A percentile compares a stretch with the other conserved stretches of the same genome.
phyloP scores from a whole-genome alignment of 2,888 invertebrate species.

The Polydrusus tereticollis region DNA sequence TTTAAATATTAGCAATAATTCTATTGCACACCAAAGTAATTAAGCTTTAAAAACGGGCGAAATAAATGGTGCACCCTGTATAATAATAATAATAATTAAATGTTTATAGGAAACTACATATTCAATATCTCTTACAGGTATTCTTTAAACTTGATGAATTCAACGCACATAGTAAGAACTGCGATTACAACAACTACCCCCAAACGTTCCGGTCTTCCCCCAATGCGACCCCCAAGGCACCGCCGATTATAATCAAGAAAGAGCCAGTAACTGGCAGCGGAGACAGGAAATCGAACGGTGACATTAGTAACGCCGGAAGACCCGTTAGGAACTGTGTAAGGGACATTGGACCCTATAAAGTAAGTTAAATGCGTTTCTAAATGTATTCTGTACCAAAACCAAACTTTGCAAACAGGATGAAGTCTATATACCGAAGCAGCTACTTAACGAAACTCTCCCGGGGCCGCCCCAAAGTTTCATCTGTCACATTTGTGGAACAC shows the following conservation, averaged over 20 bases:
- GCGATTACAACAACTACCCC: constrained; percentile 54
- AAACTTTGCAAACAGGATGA: constrained; percentile 38
- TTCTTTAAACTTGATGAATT: constrained; percentile 66
- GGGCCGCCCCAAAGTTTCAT: constrained; percentile 58
- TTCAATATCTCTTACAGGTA: constrained; percentile 47
- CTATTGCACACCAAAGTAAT: too few relatives aligned
- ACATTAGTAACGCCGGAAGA: constrained; percentile 56
- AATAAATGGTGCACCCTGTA: neutral
- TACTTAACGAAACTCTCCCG: constrained; percentile 46
- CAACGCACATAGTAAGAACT: constrained; percentile 63
- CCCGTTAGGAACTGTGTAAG: constrained; percentile 63
- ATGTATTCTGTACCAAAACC: too few relatives aligned
- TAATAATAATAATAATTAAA: neutral
- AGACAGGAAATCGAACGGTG: constrained; percentile 34
- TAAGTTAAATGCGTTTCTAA: constrained; percentile 37
- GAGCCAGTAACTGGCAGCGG: neutral
- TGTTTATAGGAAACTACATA: neutral
- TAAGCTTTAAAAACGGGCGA: too few relatives aligned
- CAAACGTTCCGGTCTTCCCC: constrained; percentile 15
- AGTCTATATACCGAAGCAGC: constrained; percentile 50
- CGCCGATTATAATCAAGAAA: constrained; percentile 17
- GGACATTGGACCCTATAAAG: constrained; percentile 62
- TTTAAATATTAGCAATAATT: too few relatives aligned
- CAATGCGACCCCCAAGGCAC: neutral
- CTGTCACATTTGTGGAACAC: constrained; percentile 64